Evolutionary conservation across 1,140 invertebrate species (phyloP).

Genomic region (Scylla paramamosain): DNA sequence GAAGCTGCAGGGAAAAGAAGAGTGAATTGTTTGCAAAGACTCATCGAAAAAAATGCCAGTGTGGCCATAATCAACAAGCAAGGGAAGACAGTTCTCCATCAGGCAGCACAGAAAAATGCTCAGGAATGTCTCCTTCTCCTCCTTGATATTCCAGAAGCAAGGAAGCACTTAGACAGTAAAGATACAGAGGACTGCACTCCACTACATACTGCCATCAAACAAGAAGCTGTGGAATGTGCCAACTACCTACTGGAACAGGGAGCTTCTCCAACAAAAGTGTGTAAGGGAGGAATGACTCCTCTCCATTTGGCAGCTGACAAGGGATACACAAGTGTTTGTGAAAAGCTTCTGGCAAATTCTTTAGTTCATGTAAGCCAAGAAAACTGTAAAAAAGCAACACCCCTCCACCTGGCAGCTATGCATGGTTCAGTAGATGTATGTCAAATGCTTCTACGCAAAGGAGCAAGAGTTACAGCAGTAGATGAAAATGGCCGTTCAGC

Average conservation of each 20-base stretch:
- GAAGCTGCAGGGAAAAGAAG: constrained; percentile 63
- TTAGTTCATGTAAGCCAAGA: constrained; percentile 66
- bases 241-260: constrained; percentile 49
- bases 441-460: constrained; percentile 65
- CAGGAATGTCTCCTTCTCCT: constrained; percentile 38
- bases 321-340: constrained; percentile 65
- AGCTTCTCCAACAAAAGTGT: constrained; percentile 56
- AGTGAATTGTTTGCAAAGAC: constrained; percentile 36
- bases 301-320: constrained; percentile 70
- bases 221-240: constrained; percentile 62
- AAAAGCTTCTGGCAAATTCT: constrained; percentile 52
- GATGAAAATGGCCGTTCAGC: constrained; percentile 50
- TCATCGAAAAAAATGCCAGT: constrained; percentile 47
- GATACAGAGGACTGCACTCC: constrained; percentile 51
- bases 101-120: constrained; percentile 64
- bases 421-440: constrained; percentile 67
- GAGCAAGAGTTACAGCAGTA: constrained; percentile 57
- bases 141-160: constrained; percentile 9
- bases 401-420: constrained; percentile 64
- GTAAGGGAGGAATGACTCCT: constrained; percentile 59
- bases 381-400: constrained; percentile 56
- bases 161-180: constrained; percentile 39
- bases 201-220: constrained; percentile 63
- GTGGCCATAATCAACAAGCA: constrained; percentile 33
- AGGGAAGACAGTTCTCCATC: constrained; percentile 51